Percentiles rank a stretch among this genome's conserved stretches.
phyloP scores from a whole-genome alignment of 2,888 invertebrate genomes.

The Vesta saturnalis region DNA sequence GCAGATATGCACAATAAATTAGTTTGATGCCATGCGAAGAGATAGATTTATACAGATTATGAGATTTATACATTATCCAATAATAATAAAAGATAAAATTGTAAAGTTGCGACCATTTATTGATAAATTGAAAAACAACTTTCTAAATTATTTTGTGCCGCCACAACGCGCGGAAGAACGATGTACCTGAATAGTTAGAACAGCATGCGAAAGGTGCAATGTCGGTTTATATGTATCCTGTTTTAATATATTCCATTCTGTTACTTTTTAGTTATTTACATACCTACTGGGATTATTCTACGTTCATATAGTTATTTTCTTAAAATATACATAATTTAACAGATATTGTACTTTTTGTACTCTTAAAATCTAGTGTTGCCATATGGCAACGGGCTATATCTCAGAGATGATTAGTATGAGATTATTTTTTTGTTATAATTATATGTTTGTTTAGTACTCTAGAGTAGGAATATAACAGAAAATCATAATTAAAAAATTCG shows the following conservation, averaged over 20 bases:
- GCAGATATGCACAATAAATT: too few species aligned
- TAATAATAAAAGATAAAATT: too few species aligned
- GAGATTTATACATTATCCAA: too few species aligned
- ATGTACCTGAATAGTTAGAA: conserved; percentile 2
- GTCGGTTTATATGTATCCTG: neutral
- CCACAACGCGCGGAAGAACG: neutral
- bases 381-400: neutral
- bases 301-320: too few species aligned
- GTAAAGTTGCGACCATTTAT: too few species aligned
- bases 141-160: too few species aligned
- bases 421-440: conserved; percentile 4
- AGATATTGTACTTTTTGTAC: neutral
- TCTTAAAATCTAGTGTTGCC: neutral
- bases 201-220: neutral
- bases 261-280: neutral
- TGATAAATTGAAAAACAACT: too few species aligned
- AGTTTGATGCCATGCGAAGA: too few species aligned
- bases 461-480: neutral
- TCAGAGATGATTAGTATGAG: neutral
- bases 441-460: conserved; percentile 2
- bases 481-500: neutral
- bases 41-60: too few species aligned
- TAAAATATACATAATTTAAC: too few species aligned
- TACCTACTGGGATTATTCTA: too few species aligned
- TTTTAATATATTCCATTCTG: neutral